Evolutionary conservation across 2,888 invertebrate genomes (phyloP), one percentile per base, ranked within the genome.

Genomic region (Thumatha senex): DNA sequence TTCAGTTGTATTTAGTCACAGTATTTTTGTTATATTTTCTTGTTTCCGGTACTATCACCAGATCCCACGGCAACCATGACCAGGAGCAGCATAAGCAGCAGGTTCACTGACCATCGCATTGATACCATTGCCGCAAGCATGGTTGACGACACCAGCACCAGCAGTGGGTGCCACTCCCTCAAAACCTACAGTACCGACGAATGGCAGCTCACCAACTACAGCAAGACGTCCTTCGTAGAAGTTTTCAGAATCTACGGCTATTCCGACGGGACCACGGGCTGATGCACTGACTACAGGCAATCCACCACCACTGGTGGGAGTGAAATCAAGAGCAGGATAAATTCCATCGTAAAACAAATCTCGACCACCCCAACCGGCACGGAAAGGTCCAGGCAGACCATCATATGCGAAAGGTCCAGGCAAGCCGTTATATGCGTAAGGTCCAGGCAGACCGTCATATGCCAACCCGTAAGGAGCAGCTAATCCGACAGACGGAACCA

Each of bases 81-180:
- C 36, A 1, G 13, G 12, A 5, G 36, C 12, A 13, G 36, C 36
- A 8, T 13, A 7, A 13, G 14, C 14, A 14, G 14, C 12, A 7
- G 13, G 10, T 31, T 31, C 31, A 31, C 48, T 41, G 31, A 41
- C 14, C 41, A 41, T 41, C 9, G 41, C 31, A 30, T 41, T 41
- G 30, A 30, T 36, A 41, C 41, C 41, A 31, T 41, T 60, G 0
- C 83, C 83, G 35, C 82, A 82, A 2, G 76, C 72, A 49, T 84
- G 80, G 0, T 70, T 51, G 8, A 79, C 70, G 0, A 58, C 61
- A 12, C 78, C 80, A 40, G 63, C 51, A 2, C 84, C 84, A 24
- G 58, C 62, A 14, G 78, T 73, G 0, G 78, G 80, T 10, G 82
- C 48, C 13, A 54, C 59, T 0, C 82, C 81, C 40, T 78, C 72